Evolutionary conservation across 1,140 invertebrate genomes (phyloP), one percentile per base, ranked within the genome.

Genomic region (Caerostris extrusa): DNA sequence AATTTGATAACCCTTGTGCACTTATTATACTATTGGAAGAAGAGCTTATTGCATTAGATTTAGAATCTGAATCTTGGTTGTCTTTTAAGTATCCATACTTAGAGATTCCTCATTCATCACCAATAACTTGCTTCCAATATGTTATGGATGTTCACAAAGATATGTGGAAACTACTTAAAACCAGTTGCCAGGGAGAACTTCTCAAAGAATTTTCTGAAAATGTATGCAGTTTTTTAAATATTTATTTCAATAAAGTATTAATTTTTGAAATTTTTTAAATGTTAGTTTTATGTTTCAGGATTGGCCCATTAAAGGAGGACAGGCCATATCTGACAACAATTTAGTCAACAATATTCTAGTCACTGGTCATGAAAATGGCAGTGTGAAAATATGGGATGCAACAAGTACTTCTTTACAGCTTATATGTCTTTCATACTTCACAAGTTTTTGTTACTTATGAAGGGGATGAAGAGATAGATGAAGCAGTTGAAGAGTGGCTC

Each of bases 291-390:
- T 88, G 14, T 64, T 88, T 5, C 19, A 95, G 89, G 94, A 95
- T 50, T 96, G 96, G 96, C 96, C 96, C 17, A 95, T 96, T 89
- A 94, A 94, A 90, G 96, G 96, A 17, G 96, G 96, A 5, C 69
- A 86, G 19, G 85, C 61, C 71, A 95, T 61, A 14, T 19, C 89
- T 3, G 92, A 88, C 95, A 90, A 95, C 82, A 92, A 61, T 82
- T 19, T 50, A 81, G 93, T 93, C 34, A 96, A 96, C 60, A 98
- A 98, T 95, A 95, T 99, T 50, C 95, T 99, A n/a, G 96, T 99
- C 7, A 99, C 98, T 3, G 98, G 99, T 0, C 99, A 99, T 96
- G 99, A 99, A 96, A 98, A 99, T 96, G 99, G 99, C 7, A 98
- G 98, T 5, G 98, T 99, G 0, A 97, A 98, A 71, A 98, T 99